phyloP scores from a whole-genome alignment of 2,113 vertebrate genomes.

The Chloebia gouldiae region DNA sequence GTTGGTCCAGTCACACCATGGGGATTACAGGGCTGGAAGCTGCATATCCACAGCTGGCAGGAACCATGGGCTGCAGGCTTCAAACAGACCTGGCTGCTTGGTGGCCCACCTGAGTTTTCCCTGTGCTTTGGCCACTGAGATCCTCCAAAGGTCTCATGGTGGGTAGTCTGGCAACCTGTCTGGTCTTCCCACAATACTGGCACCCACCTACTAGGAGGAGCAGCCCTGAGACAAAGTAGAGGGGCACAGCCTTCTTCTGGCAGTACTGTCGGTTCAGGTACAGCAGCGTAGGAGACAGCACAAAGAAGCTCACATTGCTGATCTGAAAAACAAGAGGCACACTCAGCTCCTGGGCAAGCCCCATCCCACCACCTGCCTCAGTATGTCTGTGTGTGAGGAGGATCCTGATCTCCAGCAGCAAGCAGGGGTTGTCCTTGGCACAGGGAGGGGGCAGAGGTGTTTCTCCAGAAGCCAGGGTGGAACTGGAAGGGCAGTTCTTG shows the following conservation, averaged over 20 bases:
- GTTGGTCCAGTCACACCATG: not conserved
- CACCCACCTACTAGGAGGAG: slow-evolving; percentile 84
- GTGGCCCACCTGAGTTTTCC: not conserved
- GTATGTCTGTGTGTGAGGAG: not conserved
- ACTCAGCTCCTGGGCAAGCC: not conserved
- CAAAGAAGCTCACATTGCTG: slow-evolving; percentile 90
- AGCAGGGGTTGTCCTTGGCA: not conserved
- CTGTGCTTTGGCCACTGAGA: not conserved
- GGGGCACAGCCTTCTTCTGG: slow-evolving; percentile 71
- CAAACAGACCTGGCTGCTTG: rapidly evolving
- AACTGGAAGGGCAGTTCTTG: not conserved
- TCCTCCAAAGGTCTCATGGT: not conserved
- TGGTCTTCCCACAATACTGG: not conserved
- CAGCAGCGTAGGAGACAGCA: slow-evolving; percentile 85
- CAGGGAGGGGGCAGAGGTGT: not conserved
- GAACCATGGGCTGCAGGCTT: not conserved
- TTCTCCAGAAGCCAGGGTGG: not conserved
- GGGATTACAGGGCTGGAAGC: not conserved
- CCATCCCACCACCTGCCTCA: not conserved
- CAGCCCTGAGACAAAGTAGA: slow-evolving; percentile 77
- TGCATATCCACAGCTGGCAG: not conserved
- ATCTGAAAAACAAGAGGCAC: slow-evolving; percentile 71
- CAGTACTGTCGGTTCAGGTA: slow-evolving; percentile 86
- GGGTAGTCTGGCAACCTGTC: not conserved
- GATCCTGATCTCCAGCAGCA: not conserved